Evolutionary conservation across 2,888 invertebrate genomes (phyloP), one percentile per base, ranked within the genome.

Genomic region (Meiosimyza platycephala): DNA sequence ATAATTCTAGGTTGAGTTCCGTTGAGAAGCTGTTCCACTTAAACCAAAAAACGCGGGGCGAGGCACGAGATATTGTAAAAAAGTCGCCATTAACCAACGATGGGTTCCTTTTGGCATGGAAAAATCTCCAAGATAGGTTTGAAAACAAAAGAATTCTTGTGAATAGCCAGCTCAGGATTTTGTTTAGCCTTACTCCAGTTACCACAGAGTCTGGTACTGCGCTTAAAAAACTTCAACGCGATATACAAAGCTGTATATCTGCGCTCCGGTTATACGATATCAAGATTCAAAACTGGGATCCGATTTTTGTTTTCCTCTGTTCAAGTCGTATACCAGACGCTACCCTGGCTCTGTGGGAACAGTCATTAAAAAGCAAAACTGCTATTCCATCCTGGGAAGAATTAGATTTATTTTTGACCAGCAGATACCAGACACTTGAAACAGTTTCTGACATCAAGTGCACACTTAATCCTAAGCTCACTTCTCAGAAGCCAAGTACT

Each of bases 11-110:
- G 28, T 4, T 28, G 15, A 66, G 52, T 40, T 40, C 55, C 4
- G 47, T 67, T 11, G 67, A 57, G 40, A 67, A 67, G 15, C 16
- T 40, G 33, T 67, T 40, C 15, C 67, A 67, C 12, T 47, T 55
- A 6, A 54, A 47, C 9, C 54, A 67, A n/a, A 67, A 67, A 28
- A 67, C 55, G 15, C 13, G 40, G 33, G 47, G 40, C 7, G 55
- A 67, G n/a, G 67, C 54, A 3, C 54, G 55, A 3, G 40, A 54
- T 16, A 54, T 67, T 13, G 16, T 50, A 1, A 47, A 18, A 50
- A 40, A 48, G 22, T 64, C 18, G 2, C 50, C 64, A 6, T 6
- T 64, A 40, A 47, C 47, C 50, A 64, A 64, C 12, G 51, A 64
- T 3, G 16, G 64, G 13, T 16, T 64, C 11, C 12, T 15, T 40